These are phyloP conservation scores for Tribolium madens DNA, from an alignment of 1,140 invertebrate genomes.

Conservation along the genomic window DNA sequence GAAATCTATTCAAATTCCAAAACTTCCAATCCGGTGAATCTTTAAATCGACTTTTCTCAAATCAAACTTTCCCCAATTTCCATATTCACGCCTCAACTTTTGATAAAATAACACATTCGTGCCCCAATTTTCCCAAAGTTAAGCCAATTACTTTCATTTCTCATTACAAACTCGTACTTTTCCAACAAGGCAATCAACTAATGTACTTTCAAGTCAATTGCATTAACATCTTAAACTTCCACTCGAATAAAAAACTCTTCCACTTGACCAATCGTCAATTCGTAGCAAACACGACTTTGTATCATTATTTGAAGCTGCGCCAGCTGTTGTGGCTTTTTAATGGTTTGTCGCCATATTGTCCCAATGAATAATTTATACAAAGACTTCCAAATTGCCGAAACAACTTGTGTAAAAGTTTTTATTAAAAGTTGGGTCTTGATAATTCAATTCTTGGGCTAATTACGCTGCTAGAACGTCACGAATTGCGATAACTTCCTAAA, in stretches of 20 bases:
- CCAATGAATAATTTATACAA: constrained; percentile 25
- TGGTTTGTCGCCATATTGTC: constrained; percentile 5
- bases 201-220: constrained; percentile 28
- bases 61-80: neutral
- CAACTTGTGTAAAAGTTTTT: constrained; percentile 2
- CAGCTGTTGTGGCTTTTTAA: neutral
- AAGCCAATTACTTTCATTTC: constrained; percentile 29
- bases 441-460: constrained; percentile 22
- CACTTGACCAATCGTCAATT: neutral
- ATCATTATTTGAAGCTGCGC: too few species aligned
- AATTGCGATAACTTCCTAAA: constrained; percentile 13
- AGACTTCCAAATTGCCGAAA: constrained; percentile 25
- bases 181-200: constrained; percentile 18
- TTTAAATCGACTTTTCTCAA: neutral
- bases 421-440: constrained; percentile 6
- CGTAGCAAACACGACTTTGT: too few species aligned
- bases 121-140: constrained; percentile 10
- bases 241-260: neutral
- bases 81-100: constrained; percentile 11
- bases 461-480: neutral
- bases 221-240: constrained; percentile 14
- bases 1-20: neutral
- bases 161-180: constrained; percentile 3
- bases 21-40: neutral
- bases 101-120: constrained; percentile 14